Evolutionary conservation across 2,888 invertebrate species (phyloP), one percentile per base, ranked within the genome.

Genomic region (Allolobophora icterica): DNA sequence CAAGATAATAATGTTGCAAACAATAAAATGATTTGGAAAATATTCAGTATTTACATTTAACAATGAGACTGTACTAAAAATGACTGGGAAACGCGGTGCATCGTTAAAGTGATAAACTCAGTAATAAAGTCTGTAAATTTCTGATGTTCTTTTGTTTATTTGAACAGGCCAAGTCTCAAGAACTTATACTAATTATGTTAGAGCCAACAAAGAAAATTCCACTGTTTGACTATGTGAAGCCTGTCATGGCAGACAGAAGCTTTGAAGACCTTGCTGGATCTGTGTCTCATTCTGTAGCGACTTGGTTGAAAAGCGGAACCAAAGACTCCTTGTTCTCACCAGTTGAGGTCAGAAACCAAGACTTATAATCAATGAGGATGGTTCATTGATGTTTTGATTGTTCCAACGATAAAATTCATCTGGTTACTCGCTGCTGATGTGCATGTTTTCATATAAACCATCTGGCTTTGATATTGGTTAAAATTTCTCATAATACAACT

Each of bases 161-260:
- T 71, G 30, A 30, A 71, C 35, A 87, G 87, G 87, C 87, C 34
- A 87, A 87, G 38, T 87, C 87, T 21, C 87, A 87, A 24, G 87
- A 87, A 87, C 87, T 87, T 34, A 87, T 87, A 87, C 34, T 87
- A 87, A 24, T 87, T 87, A 19, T 35, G 87, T 38, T 87, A 35
- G 87, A 87, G 15, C 21, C 33, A 87, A 87, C 87, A 34, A 34
- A 87, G 87, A 87, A 87, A 87, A 33, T 87, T 35, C 87, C 21
- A 13, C 15, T 87, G 21, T 87, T 87, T 87, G 87, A 87, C 35
- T 87, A 87, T 8, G 87, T 87, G 35, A 38, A 34, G 38, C 87
- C 87, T 21, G 38, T 87, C 8, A 35, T 38, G 34, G 87, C 87
- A 6, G 87, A 87, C 2, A 8, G 38, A 24, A 35, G 34, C 24